Base-by-base conservation (phyloP, 1,140 invertebrate genomes). In the Achroia grisella region DNA sequence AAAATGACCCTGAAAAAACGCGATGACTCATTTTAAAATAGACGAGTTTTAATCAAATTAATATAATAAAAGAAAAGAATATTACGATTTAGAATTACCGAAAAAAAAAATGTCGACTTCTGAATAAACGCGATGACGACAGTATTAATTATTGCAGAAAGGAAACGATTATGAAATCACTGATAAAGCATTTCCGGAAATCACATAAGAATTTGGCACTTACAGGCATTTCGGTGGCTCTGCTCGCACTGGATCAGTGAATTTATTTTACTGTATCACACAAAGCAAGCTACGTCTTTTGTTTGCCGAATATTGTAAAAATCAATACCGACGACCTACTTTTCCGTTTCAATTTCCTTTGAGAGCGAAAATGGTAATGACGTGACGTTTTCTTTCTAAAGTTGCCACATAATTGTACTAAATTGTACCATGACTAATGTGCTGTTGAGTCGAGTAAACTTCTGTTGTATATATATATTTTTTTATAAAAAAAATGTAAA, bases 291-390 rank as follows among this genome's bases (percentile, higher is more conserved):
- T 60, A 66, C 55, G 68, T 70, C 74, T 71, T 57, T 79, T 77
- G 78, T 79, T 79, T 71, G 64, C 57, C 59, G 68, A 63, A 71
- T 74, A 79, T 69, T 67, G 57, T 61, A 76, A 82, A 82, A 82
- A 78, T 79, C 75, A 79, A 79, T 79, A 82, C 61, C 59, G 50
- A 52, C 75, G 75, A 81, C 77, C 75, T 79, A 79, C 61, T 77
- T 81, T 72, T 68, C 62, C 52, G 55, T 62, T 69, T 52, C 63
- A 59, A 65, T 74, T 69, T 69, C 64, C 62, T 71, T 56, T 44
- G 34, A 33, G 54, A 61, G 61, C 54, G 65, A 62, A 35, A 78
- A 77, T 68, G 59, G 65, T 66, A 75, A 70, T 78, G 74, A 75
- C 74, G 69, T 62, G 50, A 63, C 52, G 44, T 56, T 14, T 48